phyloP scores from a whole-genome alignment of 1,140 invertebrate species.

The Zaprionus inermis region DNA sequence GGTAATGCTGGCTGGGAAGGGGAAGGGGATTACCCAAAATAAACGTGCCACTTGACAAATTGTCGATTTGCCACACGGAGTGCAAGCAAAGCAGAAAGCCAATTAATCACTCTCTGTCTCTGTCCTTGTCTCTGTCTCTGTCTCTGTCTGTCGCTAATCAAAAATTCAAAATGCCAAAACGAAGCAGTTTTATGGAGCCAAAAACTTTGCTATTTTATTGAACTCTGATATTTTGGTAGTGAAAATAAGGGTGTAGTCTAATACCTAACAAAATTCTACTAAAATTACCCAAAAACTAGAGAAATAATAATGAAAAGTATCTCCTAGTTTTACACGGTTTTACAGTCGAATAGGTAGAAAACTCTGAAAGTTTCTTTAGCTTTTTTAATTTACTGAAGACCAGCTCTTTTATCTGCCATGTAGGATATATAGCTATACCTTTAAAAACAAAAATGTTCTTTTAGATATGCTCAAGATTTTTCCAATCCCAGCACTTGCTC shows the following conservation, averaged over 20 bases:
- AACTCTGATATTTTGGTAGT: not conserved
- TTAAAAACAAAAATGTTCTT: too few relatives aligned
- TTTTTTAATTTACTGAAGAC: too few relatives aligned
- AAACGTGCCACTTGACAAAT: slow-evolving; percentile 52
- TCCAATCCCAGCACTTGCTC: not conserved
- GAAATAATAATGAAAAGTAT: too few relatives aligned
- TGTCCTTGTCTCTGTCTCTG: slow-evolving; percentile 54
- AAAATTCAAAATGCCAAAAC: slow-evolving; percentile 50
- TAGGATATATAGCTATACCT: too few relatives aligned
- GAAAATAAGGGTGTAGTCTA: not conserved
- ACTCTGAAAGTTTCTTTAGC: too few relatives aligned
- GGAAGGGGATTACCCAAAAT: slow-evolving; percentile 7
- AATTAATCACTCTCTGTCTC: slow-evolving; percentile 66
- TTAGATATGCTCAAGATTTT: too few relatives aligned
- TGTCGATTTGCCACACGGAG: slow-evolving; percentile 25
- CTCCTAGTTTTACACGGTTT: too few relatives aligned
- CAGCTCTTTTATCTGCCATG: too few relatives aligned
- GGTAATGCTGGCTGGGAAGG: not conserved
- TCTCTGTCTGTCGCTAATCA: slow-evolving; percentile 48
- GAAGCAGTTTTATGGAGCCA: not conserved
- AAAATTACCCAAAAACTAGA: too few relatives aligned
- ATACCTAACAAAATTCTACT: not conserved
- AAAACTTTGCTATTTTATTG: not conserved
- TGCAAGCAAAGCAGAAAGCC: slow-evolving; percentile 28
- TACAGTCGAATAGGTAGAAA: too few relatives aligned